A percentile compares a stretch with the other conserved stretches of the same genome.
These are phyloP conservation scores for Melanostoma scalare DNA, from an alignment of 2,888 invertebrate genomes.

Conservation along the genomic window DNA sequence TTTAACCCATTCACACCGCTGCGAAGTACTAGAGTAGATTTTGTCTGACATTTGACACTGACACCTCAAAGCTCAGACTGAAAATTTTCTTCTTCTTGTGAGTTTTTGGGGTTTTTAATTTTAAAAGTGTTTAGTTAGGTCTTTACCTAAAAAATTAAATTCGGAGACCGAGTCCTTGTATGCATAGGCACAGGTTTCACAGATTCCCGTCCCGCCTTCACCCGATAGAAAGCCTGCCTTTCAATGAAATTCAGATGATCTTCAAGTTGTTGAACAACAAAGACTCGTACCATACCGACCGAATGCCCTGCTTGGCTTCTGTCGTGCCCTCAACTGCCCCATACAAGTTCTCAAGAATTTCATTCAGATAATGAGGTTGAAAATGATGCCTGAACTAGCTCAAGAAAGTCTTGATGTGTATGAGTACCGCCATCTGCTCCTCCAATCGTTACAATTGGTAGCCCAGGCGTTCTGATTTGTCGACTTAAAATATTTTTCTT, in stretches of 20 bases:
- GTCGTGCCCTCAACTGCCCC: conserved; percentile 92
- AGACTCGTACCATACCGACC: conserved; percentile 95
- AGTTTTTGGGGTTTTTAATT: too few species aligned
- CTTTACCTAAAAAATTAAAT: too few species aligned
- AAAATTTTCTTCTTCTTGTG: too few species aligned
- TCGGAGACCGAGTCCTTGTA: too few species aligned
- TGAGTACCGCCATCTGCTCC: conserved; percentile 95
- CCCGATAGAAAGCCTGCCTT: conserved; percentile 90
- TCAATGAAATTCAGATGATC: conserved; percentile 92
- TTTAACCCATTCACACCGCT: too few species aligned
- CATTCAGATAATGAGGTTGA: conserved; percentile 87
- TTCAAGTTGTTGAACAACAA: conserved; percentile 95
- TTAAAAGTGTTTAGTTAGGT: too few species aligned
- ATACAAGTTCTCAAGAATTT: conserved; percentile 94
- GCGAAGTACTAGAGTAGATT: too few species aligned
- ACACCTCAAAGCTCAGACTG: too few species aligned
- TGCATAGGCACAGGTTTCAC: conserved; percentile 88
- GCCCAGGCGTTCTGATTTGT: conserved; percentile 92
- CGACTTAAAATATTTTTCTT: conserved; percentile 95
- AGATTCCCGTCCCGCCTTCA: conserved; percentile 85
- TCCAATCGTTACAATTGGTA: conserved; percentile 94
- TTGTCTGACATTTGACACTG: too few species aligned
- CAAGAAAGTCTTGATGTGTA: conserved; percentile 89
- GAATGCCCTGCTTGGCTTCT: conserved; percentile 93
- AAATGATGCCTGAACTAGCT: conserved; percentile 84